Conservation (phyloP, 2,888 invertebrate species). For the Caenorhabditis virilis region DNA sequence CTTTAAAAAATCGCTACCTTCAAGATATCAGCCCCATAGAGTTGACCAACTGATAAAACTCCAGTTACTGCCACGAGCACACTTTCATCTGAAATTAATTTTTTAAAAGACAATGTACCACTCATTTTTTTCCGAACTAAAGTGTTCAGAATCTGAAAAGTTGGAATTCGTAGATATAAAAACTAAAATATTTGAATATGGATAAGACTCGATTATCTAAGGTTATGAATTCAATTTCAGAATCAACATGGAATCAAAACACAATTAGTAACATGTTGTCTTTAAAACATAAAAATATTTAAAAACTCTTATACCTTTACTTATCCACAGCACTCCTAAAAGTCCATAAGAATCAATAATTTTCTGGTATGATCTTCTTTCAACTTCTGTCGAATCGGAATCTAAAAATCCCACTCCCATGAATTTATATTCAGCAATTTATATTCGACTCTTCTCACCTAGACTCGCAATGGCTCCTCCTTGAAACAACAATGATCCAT, state of each 20-base stretch:
- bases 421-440: neutral
- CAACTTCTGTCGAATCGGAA: constrained; percentile 84
- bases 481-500: constrained; percentile 60
- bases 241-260: no score
- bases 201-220: no score
- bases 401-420: constrained; percentile 71
- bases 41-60: constrained; percentile 93
- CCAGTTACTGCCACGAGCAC: constrained; percentile 92
- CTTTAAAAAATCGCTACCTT: constrained; percentile 20
- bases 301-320: constrained; percentile 22
- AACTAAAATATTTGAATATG: no score
- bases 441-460: no score
- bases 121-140: neutral
- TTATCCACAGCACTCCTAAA: constrained; percentile 83
- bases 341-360: constrained; percentile 93
- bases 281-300: no score
- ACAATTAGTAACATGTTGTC: no score
- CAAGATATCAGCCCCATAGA: constrained; percentile 91
- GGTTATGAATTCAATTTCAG: no score
- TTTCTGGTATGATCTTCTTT: constrained; percentile 87
- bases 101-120: no score
- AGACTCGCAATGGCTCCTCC: constrained; percentile 55
- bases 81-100: constrained; percentile 75
- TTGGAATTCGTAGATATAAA: no score
- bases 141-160: no score